Evolutionary conservation across 2,797 vertebrate species (phyloP), one percentile per base, ranked within the genome.

Genomic region (Pampus argenteus): DNA sequence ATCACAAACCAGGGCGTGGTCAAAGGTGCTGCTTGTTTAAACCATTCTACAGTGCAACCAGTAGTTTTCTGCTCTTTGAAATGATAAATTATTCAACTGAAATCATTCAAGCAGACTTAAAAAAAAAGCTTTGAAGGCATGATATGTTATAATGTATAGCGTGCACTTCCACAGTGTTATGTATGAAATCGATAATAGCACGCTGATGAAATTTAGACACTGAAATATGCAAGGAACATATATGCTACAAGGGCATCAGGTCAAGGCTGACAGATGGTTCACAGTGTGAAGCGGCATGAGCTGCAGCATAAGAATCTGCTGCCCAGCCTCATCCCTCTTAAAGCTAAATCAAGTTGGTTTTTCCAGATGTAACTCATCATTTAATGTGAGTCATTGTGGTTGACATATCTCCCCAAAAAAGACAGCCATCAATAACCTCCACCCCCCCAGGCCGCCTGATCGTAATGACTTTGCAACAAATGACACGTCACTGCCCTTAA

Each of bases 381-480:
- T 75, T 59, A 79, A 71, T 54, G 62, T 42, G 50, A 82, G 15
- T 68, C 57, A 22, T 25, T 48, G 38, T 26, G 66, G 66, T 74
- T 34, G 38, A 54, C 48, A n/a, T 44, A 15, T 51, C 74, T 51
- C 74, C 75, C 55, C 22, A 78, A 74, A 76, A 70, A 81, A 81
- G 75, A 75, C 74, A 61, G 61, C 45, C 80, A 74, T 87, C 82
- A 70, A 73, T 85, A 91, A 89, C 78, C 83, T 82, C 69, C 74
- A 73, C 73, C 75, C 77, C 77, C 67, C 59, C 56, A 34, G 81
- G 58, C 79, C 74, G 67, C 45, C 65, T 71, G 89, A 87, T 78
- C 81, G 76, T 72, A 85, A 90, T 81, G 88, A 91, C 89, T 88
- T 86, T 82, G 89, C 84, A 78, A 89, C 84, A 88, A 90, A 91